Base-by-base conservation (phyloP, 2,797 vertebrate species). In the Centroberyx gerrardi region DNA sequence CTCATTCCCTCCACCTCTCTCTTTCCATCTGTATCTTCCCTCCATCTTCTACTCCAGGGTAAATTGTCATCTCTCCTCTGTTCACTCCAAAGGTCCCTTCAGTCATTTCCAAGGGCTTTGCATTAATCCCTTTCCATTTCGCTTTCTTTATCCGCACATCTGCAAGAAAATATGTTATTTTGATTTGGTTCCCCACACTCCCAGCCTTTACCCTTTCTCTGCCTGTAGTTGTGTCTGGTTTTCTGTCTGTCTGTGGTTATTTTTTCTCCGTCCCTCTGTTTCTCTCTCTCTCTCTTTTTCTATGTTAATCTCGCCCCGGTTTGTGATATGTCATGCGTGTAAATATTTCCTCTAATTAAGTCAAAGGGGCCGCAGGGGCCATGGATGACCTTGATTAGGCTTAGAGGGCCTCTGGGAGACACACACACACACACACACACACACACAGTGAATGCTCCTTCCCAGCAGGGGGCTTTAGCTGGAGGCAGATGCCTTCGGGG, bases 401-500 rank as follows among this genome's bases (percentile, higher is more conserved):
- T 79, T 64, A 68, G 15, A 29, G 29, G 28, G 8, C 58, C 59
- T 49, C 31, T n/a, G 8, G 55, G 33, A 2, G 38, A 29, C 28
- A 40, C 22, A 38, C 56, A 31, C 29, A 59, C 5, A 14, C 27
- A 28, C 14, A 18, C 27, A 14, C 55, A 4, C 10, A 70, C 4
- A 36, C 5, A 53, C 38, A 27, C 8, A 31, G 22, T 44, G 33
- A 58, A 46, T 62, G 15, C 13, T 33, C 29, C n/a, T 28, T 71
- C 42, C 1, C 1, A 65, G 55, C 29, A 31, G 29, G 31, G 6
- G 48, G 46, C 14, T n/a, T 49, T 51, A 28, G 60, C 28, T 48
- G 44, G 62, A 5, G 48, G 63, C 49, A 33, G 5, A 61, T 40
- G 59, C 51, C 67, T 31, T 66, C 49, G 6, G 66, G 71, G 56